Conservation (phyloP, 2,113 vertebrate species). For the Dicaeum eximium region DNA sequence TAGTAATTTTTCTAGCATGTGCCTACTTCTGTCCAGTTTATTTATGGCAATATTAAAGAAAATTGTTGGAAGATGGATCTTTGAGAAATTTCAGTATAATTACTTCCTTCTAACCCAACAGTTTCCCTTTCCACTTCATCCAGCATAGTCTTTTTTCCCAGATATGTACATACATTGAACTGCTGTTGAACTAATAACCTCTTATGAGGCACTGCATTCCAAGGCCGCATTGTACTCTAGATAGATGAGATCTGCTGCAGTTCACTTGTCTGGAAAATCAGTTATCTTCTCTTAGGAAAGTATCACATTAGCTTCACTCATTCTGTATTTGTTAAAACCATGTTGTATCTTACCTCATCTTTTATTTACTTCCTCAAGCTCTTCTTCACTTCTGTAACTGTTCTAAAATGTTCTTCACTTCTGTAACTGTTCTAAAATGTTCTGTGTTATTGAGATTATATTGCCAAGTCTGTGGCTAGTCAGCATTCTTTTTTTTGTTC, state of each 20-base stretch:
- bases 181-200: conserved; percentile 10
- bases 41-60: conserved; percentile 2
- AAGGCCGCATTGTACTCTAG: neutral
- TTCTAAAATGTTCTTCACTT: neutral
- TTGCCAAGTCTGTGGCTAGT: neutral
- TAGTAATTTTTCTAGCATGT: neutral
- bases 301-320: neutral
- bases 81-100: neutral
- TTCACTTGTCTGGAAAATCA: conserved; percentile 60
- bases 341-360: neutral
- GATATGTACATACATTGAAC: neutral
- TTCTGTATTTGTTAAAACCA: neutral
- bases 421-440: neutral
- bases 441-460: neutral
- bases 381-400: neutral
- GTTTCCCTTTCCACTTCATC: neutral
- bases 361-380: neutral
- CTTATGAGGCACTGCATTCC: neutral
- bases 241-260: conserved; percentile 28
- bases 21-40: neutral
- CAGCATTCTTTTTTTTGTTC: neutral
- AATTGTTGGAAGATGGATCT: neutral
- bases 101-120: neutral
- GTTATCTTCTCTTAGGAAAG: neutral
- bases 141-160: neutral